Percentiles rank a stretch among this genome's conserved stretches.
Conservation (phyloP, 1,140 invertebrate genomes). For the Pissodes strobi region DNA sequence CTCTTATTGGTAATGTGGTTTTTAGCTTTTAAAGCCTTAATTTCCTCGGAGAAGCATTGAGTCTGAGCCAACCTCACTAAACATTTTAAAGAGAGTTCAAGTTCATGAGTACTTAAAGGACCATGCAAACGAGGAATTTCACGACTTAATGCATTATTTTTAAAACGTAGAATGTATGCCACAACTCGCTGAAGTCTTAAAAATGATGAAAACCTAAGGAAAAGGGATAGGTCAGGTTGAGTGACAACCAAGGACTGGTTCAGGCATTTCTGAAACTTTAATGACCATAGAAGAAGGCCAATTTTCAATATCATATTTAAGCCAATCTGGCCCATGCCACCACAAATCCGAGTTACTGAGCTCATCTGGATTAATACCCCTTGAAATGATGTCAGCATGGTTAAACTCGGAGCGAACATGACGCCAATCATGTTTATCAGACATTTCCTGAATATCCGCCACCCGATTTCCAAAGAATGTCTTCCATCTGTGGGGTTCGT, state of each 20-base stretch:
- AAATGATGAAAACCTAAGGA: slow-evolving; percentile 7
- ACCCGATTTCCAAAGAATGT: no score
- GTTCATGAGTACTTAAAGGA: background rate
- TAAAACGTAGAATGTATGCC: slow-evolving; percentile 2
- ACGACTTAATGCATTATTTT: background rate
- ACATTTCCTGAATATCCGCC: no score
- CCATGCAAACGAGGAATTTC: background rate
- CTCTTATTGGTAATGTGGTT: background rate
- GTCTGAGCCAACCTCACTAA: background rate
- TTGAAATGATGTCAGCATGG: background rate
- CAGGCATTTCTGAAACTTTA: slow-evolving; percentile 35
- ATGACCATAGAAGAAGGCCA: slow-evolving; percentile 40
- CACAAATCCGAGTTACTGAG: no score
- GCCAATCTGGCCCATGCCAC: background rate
- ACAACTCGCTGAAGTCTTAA: background rate
- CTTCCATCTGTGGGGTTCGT: slow-evolving; percentile 3
- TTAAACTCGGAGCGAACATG: no score
- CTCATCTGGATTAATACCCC: no score
- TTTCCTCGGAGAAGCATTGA: background rate
- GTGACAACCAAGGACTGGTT: background rate
- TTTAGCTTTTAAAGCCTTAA: background rate
- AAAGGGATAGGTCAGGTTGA: background rate
- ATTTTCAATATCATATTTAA: background rate
- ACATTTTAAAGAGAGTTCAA: background rate
- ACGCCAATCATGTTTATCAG: no score